A percentile compares a stretch with the other conserved stretches of the same genome.
These are phyloP conservation scores for Heliconius eleuchia DNA, from an alignment of 1,140 invertebrate species.

Conservation along the genomic window DNA sequence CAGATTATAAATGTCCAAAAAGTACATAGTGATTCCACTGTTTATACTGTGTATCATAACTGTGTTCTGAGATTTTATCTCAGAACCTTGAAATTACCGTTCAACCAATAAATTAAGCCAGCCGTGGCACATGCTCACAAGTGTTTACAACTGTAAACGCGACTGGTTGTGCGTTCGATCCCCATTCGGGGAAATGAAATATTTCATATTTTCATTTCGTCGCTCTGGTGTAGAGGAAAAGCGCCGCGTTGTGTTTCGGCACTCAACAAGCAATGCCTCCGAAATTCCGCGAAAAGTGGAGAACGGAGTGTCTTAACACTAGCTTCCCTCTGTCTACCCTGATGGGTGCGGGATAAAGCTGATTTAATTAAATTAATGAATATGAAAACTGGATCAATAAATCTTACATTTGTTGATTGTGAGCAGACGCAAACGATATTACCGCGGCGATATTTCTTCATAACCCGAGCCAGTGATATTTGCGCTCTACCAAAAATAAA, in stretches of 20 bases:
- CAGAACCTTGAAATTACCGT: not conserved
- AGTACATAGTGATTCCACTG: not conserved
- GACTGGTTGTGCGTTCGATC: too few species aligned
- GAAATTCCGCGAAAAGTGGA: too few species aligned
- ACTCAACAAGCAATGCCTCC: too few species aligned
- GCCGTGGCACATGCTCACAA: too few species aligned
- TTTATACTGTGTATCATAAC: not conserved
- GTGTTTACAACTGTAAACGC: too few species aligned
- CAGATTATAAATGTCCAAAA: not conserved
- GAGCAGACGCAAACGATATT: constrained; percentile 43
- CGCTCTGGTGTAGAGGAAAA: too few species aligned
- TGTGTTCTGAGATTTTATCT: not conserved
- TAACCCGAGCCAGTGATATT: constrained; percentile 58
- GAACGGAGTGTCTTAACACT: too few species aligned
- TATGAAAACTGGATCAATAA: constrained; percentile 16
- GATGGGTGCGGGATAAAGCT: too few species aligned
- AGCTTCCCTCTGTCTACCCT: too few species aligned
- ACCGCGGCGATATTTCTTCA: constrained; percentile 52
- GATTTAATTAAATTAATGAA: not conserved
- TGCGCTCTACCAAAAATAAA: constrained; percentile 70
- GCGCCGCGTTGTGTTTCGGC: too few species aligned
- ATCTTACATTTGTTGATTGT: constrained; percentile 27
- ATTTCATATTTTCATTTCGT: too few species aligned
- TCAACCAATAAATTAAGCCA: not conserved
- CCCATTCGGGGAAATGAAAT: too few species aligned